These are phyloP conservation scores for Percopsis omiscomaycus DNA, from an alignment of 2,797 vertebrate genomes.

Conservation along the genomic window DNA sequence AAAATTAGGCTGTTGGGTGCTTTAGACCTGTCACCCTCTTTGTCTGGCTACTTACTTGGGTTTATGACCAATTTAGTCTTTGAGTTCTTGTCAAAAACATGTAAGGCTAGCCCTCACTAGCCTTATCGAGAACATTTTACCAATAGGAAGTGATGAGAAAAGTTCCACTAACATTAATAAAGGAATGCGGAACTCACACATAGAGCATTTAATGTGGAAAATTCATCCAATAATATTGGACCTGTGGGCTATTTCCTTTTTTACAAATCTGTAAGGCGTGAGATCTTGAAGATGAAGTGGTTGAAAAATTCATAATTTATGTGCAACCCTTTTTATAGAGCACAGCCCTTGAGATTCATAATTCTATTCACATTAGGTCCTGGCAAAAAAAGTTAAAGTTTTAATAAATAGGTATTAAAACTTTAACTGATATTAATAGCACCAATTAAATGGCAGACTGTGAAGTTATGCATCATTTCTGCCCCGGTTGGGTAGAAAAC, in stretches of 20 bases:
- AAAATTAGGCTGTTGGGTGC: slow-evolving; percentile 50
- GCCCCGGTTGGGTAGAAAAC: slow-evolving; percentile 58
- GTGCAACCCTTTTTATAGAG: slow-evolving; percentile 78
- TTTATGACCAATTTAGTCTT: slow-evolving; percentile 20
- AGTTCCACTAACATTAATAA: slow-evolving; percentile 51
- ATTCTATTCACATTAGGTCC: slow-evolving; percentile 74
- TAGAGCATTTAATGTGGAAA: slow-evolving; percentile 63
- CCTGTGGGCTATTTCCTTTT: slow-evolving; percentile 74
- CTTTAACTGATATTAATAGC: slow-evolving; percentile 83
- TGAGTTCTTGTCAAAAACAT: slow-evolving; percentile 15
- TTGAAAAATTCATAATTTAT: slow-evolving; percentile 77
- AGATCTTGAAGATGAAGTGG: slow-evolving; percentile 75
- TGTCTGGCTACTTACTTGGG: slow-evolving; percentile 36
- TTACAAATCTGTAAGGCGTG: slow-evolving; percentile 69
- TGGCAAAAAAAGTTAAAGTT: slow-evolving; percentile 70
- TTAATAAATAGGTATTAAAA: slow-evolving; percentile 83
- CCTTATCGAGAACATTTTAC: slow-evolving; percentile 21
- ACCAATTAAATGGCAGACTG: slow-evolving; percentile 72
- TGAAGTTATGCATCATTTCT: slow-evolving; percentile 74
- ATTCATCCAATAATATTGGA: slow-evolving; percentile 70
- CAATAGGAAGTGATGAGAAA: slow-evolving; percentile 26
- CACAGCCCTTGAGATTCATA: slow-evolving; percentile 75
- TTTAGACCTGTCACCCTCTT: slow-evolving; percentile 14
- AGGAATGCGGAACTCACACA: slow-evolving; percentile 46
- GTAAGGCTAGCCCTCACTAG: slow-evolving; percentile 4